These are phyloP conservation scores for Rhinoptilus africanus DNA, from an alignment of 2,113 vertebrate species.

Conservation along the genomic window DNA sequence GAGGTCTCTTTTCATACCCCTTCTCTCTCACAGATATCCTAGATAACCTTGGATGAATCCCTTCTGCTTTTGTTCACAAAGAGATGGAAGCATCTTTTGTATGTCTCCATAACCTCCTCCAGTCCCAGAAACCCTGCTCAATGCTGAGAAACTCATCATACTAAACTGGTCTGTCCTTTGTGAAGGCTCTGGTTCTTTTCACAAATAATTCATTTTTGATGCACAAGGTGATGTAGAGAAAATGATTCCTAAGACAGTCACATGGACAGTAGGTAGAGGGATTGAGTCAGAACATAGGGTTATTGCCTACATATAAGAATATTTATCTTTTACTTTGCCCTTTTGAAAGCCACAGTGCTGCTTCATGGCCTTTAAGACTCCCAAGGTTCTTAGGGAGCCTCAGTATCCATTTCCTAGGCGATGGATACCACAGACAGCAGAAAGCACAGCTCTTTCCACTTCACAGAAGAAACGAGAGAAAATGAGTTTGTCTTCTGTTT, in stretches of 20 bases:
- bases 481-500: neutral
- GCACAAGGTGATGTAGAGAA: neutral
- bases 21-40: neutral
- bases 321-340: neutral
- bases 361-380: neutral
- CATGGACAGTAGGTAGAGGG: neutral
- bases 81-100: neutral
- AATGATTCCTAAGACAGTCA: neutral
- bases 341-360: neutral
- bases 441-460: neutral
- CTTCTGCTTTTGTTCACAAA: neutral
- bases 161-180: neutral
- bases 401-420: neutral
- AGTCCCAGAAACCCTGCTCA: neutral
- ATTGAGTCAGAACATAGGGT: neutral
- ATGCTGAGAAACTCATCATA: neutral
- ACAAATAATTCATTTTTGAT: neutral
- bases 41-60: neutral
- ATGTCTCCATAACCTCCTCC: neutral
- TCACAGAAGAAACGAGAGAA: neutral
- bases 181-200: neutral
- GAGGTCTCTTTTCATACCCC: neutral
- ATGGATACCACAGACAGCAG: neutral
- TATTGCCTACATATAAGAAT: neutral
- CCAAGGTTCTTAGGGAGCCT: neutral